Evolutionary conservation across 1,140 invertebrate species (phyloP).

Genomic region (Pollicipes pollicipes): DNA sequence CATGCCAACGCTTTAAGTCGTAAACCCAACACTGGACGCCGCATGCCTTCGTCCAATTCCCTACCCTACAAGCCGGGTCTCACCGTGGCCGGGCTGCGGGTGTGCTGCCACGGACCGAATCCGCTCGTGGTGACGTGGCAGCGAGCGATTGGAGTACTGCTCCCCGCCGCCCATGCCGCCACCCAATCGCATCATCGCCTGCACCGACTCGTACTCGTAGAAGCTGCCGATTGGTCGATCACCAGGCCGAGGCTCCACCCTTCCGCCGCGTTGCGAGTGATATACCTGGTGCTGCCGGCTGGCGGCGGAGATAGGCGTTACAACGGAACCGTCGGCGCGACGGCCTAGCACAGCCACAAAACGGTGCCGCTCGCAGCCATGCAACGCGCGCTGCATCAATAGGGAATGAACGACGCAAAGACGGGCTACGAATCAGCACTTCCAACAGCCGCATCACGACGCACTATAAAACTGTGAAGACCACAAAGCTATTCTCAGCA

Average conservation of each 20-base stretch:
- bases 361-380: no score
- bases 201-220: slow-evolving; percentile 62
- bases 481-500: no score
- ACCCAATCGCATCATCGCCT: slow-evolving; percentile 29
- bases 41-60: no score
- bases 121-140: not conserved
- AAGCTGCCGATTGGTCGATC: slow-evolving; percentile 54
- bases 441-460: no score
- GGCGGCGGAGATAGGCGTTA: slow-evolving; percentile 19
- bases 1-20: not conserved
- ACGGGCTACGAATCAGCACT: no score
- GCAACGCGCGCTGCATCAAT: no score
- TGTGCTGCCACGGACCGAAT: not conserved
- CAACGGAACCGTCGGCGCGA: no score
- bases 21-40: no score
- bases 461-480: no score
- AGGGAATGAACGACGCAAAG: no score
- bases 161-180: not conserved
- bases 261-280: not conserved
- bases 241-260: not conserved
- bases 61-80: no score
- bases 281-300: slow-evolving; percentile 12
- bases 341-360: no score
- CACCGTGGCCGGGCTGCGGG: not conserved
- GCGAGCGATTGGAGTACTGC: not conserved